These are phyloP conservation scores for Tribolium freemani DNA, from an alignment of 2,888 invertebrate species.

Conservation along the genomic window DNA sequence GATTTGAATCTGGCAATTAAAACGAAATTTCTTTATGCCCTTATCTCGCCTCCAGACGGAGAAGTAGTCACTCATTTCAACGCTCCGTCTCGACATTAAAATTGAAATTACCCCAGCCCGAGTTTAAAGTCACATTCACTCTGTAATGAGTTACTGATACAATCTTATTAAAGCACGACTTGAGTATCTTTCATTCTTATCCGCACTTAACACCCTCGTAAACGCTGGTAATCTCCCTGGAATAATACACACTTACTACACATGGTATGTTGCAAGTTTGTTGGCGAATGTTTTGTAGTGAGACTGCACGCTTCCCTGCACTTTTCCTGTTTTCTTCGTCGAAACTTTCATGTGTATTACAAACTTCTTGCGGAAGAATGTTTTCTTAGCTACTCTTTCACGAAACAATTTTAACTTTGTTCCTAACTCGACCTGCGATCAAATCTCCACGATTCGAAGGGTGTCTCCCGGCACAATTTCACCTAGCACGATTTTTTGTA, in stretches of 20 bases:
- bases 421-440: constrained; percentile 25
- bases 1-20: constrained; percentile 63
- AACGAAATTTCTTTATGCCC: constrained; percentile 61
- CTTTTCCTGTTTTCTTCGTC: constrained; percentile 25
- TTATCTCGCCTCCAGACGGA: constrained; percentile 53
- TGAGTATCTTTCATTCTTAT: constrained; percentile 59
- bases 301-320: constrained; percentile 39
- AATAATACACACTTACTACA: constrained; percentile 55
- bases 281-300: constrained; percentile 34
- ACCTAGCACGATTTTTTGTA: neutral
- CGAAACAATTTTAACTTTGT: constrained; percentile 44
- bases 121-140: constrained; percentile 57
- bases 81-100: constrained; percentile 54
- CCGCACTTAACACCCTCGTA: constrained; percentile 59
- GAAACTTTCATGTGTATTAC: constrained; percentile 41
- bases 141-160: constrained; percentile 63
- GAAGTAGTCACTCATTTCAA: constrained; percentile 47
- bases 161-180: constrained; percentile 61
- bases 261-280: constrained; percentile 47
- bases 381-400: constrained; percentile 37
- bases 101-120: constrained; percentile 58
- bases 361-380: constrained; percentile 41
- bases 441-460: constrained; percentile 18
- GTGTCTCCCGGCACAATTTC: constrained; percentile 5
- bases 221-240: constrained; percentile 55